Percentiles rank a stretch among this genome's conserved stretches.
Evolutionary conservation across 2,797 vertebrate species (phyloP).

Genomic region (Darevskia nairensis): DNA sequence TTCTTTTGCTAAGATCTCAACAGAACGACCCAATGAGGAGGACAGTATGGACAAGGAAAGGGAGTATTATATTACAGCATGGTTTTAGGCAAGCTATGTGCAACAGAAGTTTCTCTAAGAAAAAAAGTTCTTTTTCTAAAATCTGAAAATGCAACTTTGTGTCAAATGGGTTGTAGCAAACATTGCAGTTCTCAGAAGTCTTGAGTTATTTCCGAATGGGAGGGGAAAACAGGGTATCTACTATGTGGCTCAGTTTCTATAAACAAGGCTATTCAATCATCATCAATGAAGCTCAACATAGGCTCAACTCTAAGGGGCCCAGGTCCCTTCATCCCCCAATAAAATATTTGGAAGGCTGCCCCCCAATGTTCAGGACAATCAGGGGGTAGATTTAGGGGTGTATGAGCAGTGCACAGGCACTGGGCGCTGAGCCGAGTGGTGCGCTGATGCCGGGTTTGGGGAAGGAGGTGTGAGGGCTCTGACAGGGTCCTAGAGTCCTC

Average conservation of each 20-base stretch:
- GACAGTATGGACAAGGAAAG: neutral
- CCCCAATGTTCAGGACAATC: too few relatives aligned
- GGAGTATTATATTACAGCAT: neutral
- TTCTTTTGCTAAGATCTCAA: constrained; percentile 27
- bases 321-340: too few relatives aligned
- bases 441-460: too few relatives aligned
- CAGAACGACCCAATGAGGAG: constrained; percentile 20
- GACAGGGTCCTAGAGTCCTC: too few relatives aligned
- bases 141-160: neutral
- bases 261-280: neutral
- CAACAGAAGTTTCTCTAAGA: neutral
- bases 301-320: too few relatives aligned
- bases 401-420: too few relatives aligned
- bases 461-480: too few relatives aligned
- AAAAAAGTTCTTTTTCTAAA: too few relatives aligned
- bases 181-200: neutral
- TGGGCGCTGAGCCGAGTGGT: too few relatives aligned
- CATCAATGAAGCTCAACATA: too few relatives aligned
- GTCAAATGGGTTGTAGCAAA: neutral
- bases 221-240: neutral
- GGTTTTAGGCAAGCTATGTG: neutral
- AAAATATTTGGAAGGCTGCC: too few relatives aligned
- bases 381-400: too few relatives aligned
- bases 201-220: neutral
- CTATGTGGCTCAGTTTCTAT: neutral